phyloP scores from a whole-genome alignment of 2,797 vertebrate species.

The Cryptoprocta ferox region DNA sequence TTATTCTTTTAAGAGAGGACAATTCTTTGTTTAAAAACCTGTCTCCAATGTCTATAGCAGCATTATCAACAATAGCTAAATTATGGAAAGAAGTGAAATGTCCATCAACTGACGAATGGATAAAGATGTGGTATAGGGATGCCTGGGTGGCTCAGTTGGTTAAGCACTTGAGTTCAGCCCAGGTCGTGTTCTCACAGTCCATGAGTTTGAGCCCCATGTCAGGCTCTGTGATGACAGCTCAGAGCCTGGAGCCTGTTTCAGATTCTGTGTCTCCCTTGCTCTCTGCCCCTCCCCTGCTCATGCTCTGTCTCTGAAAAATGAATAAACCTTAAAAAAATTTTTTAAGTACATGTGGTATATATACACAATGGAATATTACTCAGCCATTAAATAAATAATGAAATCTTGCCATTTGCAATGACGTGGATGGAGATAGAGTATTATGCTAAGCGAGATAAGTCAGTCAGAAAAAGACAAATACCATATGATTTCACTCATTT shows the following conservation, averaged over 20 bases:
- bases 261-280: too few relatives aligned
- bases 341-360: not conserved
- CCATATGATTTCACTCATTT: not conserved
- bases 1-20: not conserved
- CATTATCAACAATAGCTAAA: not conserved
- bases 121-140: not conserved
- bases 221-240: too few relatives aligned
- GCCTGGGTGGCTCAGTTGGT: too few relatives aligned
- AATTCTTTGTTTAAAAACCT: slow-evolving; percentile 34
- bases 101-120: not conserved
- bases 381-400: not conserved
- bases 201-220: too few relatives aligned
- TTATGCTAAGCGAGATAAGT: not conserved
- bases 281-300: too few relatives aligned
- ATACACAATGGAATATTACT: not conserved
- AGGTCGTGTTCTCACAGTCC: too few relatives aligned
- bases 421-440: not conserved
- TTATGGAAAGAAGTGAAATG: not conserved
- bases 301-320: too few relatives aligned
- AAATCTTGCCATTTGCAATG: not conserved
- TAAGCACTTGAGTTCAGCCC: too few relatives aligned
- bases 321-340: too few relatives aligned
- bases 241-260: too few relatives aligned
- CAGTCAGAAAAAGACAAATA: not conserved
- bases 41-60: not conserved